Percentiles rank a stretch among this genome's conserved stretches.
Evolutionary conservation across 2,888 invertebrate species (phyloP).

Genomic region (Calliopum simillimum): DNA sequence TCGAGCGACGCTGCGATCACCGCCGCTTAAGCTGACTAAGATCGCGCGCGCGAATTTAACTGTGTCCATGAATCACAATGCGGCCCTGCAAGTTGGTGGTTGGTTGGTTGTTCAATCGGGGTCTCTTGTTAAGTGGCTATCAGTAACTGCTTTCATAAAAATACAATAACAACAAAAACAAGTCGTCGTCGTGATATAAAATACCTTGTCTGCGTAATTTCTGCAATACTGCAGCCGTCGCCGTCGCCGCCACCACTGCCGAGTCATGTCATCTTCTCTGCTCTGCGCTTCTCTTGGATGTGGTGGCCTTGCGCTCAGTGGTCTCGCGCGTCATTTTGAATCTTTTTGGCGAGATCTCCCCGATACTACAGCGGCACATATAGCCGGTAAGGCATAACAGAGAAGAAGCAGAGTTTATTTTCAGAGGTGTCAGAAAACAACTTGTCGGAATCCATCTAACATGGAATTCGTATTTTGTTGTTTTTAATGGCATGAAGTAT

Average conservation of each 20-base stretch:
- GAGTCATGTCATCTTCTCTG: neutral
- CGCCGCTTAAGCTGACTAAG: conserved; percentile 12
- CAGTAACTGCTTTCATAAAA: conserved; percentile 34
- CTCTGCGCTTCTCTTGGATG: neutral
- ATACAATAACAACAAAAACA: conserved; percentile 31
- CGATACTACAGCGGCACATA: no score
- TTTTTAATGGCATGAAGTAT: conserved; percentile 65
- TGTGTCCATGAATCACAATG: conserved; percentile 38
- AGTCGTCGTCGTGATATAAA: conserved; percentile 3
- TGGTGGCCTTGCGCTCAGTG: conserved; percentile 5
- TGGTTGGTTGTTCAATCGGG: conserved; percentile 33
- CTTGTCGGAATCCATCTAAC: conserved; percentile 69
- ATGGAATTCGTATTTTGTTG: conserved; percentile 68
- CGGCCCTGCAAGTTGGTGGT: conserved; percentile 35
- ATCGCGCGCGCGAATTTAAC: conserved; percentile 16
- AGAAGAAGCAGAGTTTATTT: conserved; percentile 52
- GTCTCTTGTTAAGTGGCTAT: conserved; percentile 37
- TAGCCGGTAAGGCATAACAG: conserved; percentile 13
- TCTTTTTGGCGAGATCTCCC: neutral
- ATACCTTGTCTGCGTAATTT: conserved; percentile 32
- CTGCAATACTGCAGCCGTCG: conserved; percentile 19
- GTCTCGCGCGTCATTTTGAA: neutral
- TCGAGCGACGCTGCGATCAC: neutral
- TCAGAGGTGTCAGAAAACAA: conserved; percentile 68
- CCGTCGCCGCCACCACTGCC: neutral